These are phyloP conservation scores for Coregonus suidteri DNA, from an alignment of 2,797 vertebrate species.

Conservation along the genomic window DNA sequence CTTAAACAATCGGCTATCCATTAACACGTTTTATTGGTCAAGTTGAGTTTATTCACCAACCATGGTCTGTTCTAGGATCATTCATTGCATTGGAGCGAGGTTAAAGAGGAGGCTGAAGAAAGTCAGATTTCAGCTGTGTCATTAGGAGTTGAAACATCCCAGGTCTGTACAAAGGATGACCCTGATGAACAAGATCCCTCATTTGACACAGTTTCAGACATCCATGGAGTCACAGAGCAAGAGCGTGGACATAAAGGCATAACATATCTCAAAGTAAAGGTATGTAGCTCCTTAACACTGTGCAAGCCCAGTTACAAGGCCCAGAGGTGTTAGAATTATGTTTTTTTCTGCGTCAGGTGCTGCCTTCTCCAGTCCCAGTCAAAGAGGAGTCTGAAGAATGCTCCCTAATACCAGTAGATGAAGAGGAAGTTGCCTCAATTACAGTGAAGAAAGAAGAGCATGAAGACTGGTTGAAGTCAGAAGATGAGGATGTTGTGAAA, in stretches of 20 bases:
- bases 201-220: neutral
- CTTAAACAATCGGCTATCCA: neutral
- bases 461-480: neutral
- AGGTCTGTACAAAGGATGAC: neutral
- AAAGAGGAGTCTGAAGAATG: neutral
- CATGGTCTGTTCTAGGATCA: slow-evolving; percentile 4
- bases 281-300: neutral
- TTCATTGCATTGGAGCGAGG: neutral
- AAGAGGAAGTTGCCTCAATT: neutral
- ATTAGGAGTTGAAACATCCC: neutral
- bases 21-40: neutral
- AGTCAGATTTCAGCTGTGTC: neutral
- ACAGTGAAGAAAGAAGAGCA: neutral
- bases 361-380: neutral
- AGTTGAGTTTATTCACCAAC: neutral
- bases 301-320: neutral
- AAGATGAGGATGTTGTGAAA: neutral
- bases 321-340: neutral
- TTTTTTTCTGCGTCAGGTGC: neutral
- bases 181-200: neutral
- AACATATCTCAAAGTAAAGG: neutral
- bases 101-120: slow-evolving; percentile 5
- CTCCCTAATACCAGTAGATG: neutral
- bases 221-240: neutral
- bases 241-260: neutral